A percentile compares a stretch with the other conserved stretches of the same genome.
These are phyloP conservation scores for Melinaea marsaeus DNA, from an alignment of 2,888 invertebrate species.

Conservation along the genomic window DNA sequence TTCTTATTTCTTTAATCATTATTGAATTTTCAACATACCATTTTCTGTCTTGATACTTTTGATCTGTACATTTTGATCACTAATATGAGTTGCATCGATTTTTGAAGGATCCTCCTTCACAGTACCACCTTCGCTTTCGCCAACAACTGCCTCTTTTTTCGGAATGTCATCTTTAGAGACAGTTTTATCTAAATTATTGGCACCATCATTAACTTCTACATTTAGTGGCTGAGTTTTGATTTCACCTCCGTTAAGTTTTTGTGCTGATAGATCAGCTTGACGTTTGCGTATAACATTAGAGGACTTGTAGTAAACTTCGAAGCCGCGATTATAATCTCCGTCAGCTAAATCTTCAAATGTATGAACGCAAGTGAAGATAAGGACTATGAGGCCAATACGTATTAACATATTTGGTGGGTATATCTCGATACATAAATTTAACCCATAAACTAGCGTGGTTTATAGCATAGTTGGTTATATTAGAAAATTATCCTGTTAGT, in stretches of 20 bases:
- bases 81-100: constrained; percentile 25
- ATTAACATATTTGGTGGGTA: constrained; percentile 27
- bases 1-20: too few relatives aligned
- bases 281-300: constrained; percentile 14
- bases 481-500: constrained; percentile 15
- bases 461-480: constrained; percentile 16
- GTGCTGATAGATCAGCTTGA: constrained; percentile 13
- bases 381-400: constrained; percentile 18
- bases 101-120: constrained; percentile 13
- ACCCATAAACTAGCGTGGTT: background rate
- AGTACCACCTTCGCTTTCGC: constrained; percentile 40
- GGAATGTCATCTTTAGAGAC: background rate
- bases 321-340: background rate
- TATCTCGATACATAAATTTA: constrained; percentile 9
- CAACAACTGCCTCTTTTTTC: constrained; percentile 16
- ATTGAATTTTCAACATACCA: too few relatives aligned
- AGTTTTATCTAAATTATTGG: constrained; percentile 5
- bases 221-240: constrained; percentile 1
- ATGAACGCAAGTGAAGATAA: constrained; percentile 25
- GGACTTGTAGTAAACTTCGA: background rate
- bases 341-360: constrained; percentile 12
- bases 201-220: constrained; percentile 7
- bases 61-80: constrained; percentile 6
- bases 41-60: too few relatives aligned
- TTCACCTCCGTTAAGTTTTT: background rate